Evolutionary conservation across 2,888 invertebrate genomes (phyloP).

Genomic region (Camponotus fellah): DNA sequence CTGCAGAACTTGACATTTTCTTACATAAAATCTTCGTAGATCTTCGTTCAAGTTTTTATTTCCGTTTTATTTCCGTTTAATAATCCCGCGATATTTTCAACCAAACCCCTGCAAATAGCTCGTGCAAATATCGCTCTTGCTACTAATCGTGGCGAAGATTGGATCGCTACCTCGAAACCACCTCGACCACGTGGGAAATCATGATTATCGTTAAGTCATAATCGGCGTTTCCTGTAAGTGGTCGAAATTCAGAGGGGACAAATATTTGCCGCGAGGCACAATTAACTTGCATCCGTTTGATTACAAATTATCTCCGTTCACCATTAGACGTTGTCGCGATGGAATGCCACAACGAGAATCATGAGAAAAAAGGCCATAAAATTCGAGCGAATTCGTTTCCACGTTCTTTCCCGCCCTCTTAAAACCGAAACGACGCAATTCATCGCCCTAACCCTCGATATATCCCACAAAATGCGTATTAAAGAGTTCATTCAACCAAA

Average conservation of each 20-base stretch:
- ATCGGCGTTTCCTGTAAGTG: constrained; percentile 27
- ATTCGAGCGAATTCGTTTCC: not conserved
- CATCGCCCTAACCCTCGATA: not conserved
- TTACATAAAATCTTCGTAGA: not conserved
- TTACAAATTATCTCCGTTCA: constrained; percentile 1
- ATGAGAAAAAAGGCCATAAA: not conserved
- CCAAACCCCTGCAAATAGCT: not conserved
- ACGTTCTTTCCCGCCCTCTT: not conserved
- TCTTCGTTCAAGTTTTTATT: not conserved
- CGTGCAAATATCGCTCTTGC: not conserved
- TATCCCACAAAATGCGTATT: not conserved
- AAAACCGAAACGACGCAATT: not conserved
- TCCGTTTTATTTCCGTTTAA: not conserved
- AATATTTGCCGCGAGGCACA: constrained; percentile 41
- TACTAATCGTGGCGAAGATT: not conserved
- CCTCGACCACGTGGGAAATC: constrained; percentile 39
- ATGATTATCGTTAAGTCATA: constrained; percentile 48
- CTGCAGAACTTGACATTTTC: not conserved
- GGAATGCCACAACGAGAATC: not conserved
- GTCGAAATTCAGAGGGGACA: constrained; percentile 40
- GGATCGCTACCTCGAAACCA: not conserved
- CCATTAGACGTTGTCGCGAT: not conserved
- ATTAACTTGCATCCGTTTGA: constrained; percentile 42
- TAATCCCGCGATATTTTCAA: not conserved
- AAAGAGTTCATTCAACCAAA: not conserved